phyloP scores from a whole-genome alignment of 2,888 invertebrate species.

The Agriopis aurantiaria region DNA sequence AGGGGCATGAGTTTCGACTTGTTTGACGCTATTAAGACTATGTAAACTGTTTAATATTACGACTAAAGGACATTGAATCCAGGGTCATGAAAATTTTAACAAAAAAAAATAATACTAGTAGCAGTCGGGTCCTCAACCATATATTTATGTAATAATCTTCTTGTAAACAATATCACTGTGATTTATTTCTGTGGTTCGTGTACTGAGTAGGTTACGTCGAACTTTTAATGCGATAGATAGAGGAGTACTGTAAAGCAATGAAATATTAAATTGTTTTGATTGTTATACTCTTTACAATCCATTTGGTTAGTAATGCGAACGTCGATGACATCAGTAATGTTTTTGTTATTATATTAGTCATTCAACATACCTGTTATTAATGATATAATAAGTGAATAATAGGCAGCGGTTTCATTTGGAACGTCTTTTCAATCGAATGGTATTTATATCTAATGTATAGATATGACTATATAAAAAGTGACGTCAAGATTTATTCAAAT shows the following conservation, averaged over 20 bases:
- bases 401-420: constrained; percentile 54
- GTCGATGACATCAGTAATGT: constrained; percentile 60
- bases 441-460: constrained; percentile 44
- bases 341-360: constrained; percentile 61
- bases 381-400: constrained; percentile 56
- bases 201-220: not conserved
- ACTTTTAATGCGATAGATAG: not conserved
- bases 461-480: constrained; percentile 20
- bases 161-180: not conserved
- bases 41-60: too few species aligned
- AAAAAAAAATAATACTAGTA: too few species aligned
- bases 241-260: constrained; percentile 1
- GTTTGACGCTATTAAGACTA: too few species aligned
- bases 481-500: constrained; percentile 6
- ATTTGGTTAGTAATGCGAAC: constrained; percentile 33
- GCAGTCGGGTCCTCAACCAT: too few species aligned
- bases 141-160: not conserved
- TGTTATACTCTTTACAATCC: constrained; percentile 28
- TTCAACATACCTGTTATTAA: constrained; percentile 60
- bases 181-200: not conserved
- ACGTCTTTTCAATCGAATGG: constrained; percentile 52
- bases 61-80: too few species aligned
- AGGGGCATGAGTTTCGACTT: too few species aligned
- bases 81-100: too few species aligned
- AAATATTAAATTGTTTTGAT: constrained; percentile 28